These are phyloP conservation scores for Mesocricetus auratus DNA, from an alignment of 2,113 vertebrate genomes.

Conservation along the genomic window DNA sequence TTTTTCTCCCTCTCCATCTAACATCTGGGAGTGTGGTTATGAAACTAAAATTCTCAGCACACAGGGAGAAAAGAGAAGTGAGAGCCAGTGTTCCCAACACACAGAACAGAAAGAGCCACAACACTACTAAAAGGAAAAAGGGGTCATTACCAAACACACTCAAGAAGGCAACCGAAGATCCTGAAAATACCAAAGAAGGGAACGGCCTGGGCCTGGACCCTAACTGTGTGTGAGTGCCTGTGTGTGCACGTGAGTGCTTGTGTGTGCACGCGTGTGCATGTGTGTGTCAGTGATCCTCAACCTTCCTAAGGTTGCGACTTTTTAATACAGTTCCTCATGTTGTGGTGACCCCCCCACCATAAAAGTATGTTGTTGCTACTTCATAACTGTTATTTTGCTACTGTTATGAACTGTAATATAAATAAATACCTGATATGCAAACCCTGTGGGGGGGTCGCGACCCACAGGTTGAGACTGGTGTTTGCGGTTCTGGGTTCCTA, in stretches of 20 bases:
- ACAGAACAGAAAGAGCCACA: not conserved
- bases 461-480: not conserved
- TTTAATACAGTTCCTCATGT: not conserved
- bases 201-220: not conserved
- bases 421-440: not conserved
- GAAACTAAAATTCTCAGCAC: not conserved
- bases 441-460: not conserved
- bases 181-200: not conserved
- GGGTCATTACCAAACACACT: not conserved
- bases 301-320: not conserved
- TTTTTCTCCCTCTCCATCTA: not conserved
- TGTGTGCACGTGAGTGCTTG: not conserved
- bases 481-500: fast-evolving
- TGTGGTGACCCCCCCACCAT: too few relatives aligned
- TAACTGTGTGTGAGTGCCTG: not conserved
- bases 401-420: not conserved
- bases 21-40: not conserved
- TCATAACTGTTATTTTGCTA: not conserved
- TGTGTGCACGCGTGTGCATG: not conserved
- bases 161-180: not conserved
- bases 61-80: not conserved
- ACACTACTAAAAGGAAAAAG: not conserved
- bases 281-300: not conserved
- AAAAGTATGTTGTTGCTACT: not conserved
- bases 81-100: not conserved